A percentile compares a stretch with the other conserved stretches of the same genome.
These are phyloP conservation scores for Danio choprae DNA, from an alignment of 2,797 vertebrate species.

Conservation along the genomic window DNA sequence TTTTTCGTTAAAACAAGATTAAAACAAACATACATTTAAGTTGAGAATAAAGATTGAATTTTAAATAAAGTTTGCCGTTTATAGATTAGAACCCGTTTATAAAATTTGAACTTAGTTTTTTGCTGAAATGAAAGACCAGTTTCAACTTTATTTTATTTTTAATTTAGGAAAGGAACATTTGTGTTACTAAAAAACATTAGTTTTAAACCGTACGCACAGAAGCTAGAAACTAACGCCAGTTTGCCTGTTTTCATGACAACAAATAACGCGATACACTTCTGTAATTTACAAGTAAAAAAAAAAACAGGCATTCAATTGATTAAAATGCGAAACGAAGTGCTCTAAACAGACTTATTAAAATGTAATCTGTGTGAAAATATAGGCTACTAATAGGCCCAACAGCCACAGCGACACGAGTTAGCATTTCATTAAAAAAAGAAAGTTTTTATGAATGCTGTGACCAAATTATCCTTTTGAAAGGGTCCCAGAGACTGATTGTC, in stretches of 20 bases:
- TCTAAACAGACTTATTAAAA: background rate
- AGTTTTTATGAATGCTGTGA: background rate
- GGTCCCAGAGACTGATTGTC: conserved; percentile 96
- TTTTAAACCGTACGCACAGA: too few relatives aligned
- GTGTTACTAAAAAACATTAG: too few relatives aligned
- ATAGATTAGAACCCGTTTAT: background rate
- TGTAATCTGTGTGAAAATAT: background rate
- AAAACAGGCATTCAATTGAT: background rate
- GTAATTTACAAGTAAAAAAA: background rate
- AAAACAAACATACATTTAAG: background rate
- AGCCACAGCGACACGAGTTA: conserved; percentile 2
- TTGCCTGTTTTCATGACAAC: conserved; percentile 6
- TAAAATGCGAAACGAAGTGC: conserved; percentile 4
- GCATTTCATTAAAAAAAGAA: background rate
- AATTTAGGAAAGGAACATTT: background rate
- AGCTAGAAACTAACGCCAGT: background rate
- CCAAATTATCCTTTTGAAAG: conserved; percentile 58
- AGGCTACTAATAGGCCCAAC: conserved; percentile 23
- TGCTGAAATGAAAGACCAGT: background rate
- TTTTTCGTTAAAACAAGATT: conserved; percentile 7
- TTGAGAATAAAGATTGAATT: background rate
- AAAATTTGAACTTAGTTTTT: background rate
- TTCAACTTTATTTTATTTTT: background rate
- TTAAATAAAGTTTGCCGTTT: background rate
- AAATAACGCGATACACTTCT: background rate